Evolutionary conservation across 2,797 vertebrate species (phyloP).

Genomic region (Lagodon rhomboides): DNA sequence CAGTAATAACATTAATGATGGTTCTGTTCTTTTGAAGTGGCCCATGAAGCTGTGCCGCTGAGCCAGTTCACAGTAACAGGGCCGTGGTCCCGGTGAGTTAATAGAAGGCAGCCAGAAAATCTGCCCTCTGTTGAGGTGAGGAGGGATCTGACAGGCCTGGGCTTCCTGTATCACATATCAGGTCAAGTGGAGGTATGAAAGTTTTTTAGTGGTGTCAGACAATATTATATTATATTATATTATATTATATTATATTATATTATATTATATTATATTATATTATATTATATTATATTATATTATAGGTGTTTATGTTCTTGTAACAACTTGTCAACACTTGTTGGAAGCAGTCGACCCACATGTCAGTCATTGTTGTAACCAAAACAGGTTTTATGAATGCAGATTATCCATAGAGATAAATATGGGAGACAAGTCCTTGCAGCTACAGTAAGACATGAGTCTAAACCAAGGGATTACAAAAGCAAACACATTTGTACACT

Average conservation of each 20-base stretch:
- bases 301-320: neutral
- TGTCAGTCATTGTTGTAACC: neutral
- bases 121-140: slow-evolving; percentile 19
- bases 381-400: slow-evolving; percentile 9
- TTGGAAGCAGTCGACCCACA: neutral
- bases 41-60: neutral
- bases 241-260: neutral
- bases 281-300: neutral
- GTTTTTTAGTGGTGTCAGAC: neutral
- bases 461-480: neutral
- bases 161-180: slow-evolving; percentile 37
- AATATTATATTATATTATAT: neutral
- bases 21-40: neutral
- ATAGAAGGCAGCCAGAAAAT: slow-evolving; percentile 7
- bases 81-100: slow-evolving; percentile 7
- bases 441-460: neutral
- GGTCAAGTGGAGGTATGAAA: slow-evolving; percentile 9
- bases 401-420: neutral
- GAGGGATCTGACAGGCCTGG: neutral
- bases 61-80: neutral
- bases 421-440: neutral
- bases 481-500: neutral
- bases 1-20: neutral
- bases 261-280: neutral
- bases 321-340: neutral